Evolutionary conservation across 2,113 vertebrate species (phyloP), one percentile per base, ranked within the genome.

Genomic region (Regulus satrapa): DNA sequence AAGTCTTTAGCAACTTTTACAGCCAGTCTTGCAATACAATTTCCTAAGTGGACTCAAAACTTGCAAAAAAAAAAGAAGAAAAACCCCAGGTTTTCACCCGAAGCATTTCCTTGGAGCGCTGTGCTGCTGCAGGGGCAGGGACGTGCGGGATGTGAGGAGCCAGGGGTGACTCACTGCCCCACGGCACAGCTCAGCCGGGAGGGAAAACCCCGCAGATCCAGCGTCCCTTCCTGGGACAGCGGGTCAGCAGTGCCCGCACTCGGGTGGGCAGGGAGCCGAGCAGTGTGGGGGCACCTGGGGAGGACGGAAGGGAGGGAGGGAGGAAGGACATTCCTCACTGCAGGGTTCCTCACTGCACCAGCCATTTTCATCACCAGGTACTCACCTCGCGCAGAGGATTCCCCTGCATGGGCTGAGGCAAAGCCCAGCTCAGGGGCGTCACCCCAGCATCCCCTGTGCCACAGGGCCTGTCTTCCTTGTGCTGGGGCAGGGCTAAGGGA

Each of bases 1-100:
- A 9, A 87, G 62, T 90, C 92, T 97, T 92, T 90, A 93, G 95
- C 92, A 96, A 96, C 92, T 88, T 95, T 95, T 96, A 95, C 55
- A 93, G 85, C 94, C 68, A 8, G 31, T 80, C 94, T 89, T 83
- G 95, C 94, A 96, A 94, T 77, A 8, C 25, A 28, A 3, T 95
- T 95, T 93, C 94, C 55, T 74, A 95, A 94, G 92, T 36, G 32
- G 59, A 43, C 56, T 69, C 51, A 73, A 52, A 83, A 88, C 45
- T 89, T 85, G 45, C 9, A 49, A 43, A 32, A 83, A 58, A 18
- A 26, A 23, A 32, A 61, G 36, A 58, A 2, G 15, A 40, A 34
- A 72, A 51, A 2, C 0, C 5, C 43, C 51, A 21, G 32, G 13
- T 76, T 93, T 79, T 56, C 62, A 11, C 2, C 15, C 1, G 64